Percentiles rank a stretch among this genome's conserved stretches.
Conservation (phyloP, 2,113 vertebrate genomes). For the Perccottus glenii region DNA sequence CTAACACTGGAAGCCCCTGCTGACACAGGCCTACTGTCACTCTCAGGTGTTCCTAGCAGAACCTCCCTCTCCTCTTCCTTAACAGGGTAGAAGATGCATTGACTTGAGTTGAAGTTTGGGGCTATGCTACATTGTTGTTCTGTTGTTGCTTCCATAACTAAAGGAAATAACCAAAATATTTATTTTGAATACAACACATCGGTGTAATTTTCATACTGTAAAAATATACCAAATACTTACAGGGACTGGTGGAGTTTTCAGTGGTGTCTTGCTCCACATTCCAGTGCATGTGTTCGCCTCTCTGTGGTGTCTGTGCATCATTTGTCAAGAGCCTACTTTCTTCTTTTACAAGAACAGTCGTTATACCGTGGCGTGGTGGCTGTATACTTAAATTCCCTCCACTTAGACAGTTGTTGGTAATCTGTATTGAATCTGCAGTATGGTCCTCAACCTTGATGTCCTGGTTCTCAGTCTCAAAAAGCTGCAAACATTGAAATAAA, state of each 20-base stretch:
- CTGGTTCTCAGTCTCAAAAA: conserved; percentile 23
- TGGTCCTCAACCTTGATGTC: conserved; percentile 72
- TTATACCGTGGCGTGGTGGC: conserved; percentile 54
- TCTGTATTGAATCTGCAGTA: conserved; percentile 13
- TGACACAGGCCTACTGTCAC: conserved; percentile 15
- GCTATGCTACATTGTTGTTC: conserved; percentile 29
- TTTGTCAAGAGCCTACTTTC: conserved; percentile 60
- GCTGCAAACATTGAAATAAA: not conserved
- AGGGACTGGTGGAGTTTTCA: conserved; percentile 29
- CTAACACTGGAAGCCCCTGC: conserved; percentile 21
- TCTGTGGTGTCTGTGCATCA: conserved; percentile 44
- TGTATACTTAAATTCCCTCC: conserved; percentile 23
- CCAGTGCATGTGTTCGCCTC: conserved; percentile 52
- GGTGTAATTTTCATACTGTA: not conserved
- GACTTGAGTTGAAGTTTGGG: conserved; percentile 61
- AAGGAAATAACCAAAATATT: conserved; percentile 16
- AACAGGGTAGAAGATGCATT: conserved; percentile 81
- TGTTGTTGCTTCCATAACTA: conserved; percentile 29
- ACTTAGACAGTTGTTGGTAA: conserved; percentile 15
- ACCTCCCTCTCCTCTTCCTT: conserved; percentile 79
- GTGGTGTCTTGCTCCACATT: conserved; percentile 50
- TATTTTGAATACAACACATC: not conserved
- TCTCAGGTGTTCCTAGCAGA: conserved; percentile 55
- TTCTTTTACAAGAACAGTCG: conserved; percentile 75
- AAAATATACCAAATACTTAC: conserved; percentile 50